phyloP scores from a whole-genome alignment of 2,888 invertebrate genomes.

The Yponomeuta evonymella region DNA sequence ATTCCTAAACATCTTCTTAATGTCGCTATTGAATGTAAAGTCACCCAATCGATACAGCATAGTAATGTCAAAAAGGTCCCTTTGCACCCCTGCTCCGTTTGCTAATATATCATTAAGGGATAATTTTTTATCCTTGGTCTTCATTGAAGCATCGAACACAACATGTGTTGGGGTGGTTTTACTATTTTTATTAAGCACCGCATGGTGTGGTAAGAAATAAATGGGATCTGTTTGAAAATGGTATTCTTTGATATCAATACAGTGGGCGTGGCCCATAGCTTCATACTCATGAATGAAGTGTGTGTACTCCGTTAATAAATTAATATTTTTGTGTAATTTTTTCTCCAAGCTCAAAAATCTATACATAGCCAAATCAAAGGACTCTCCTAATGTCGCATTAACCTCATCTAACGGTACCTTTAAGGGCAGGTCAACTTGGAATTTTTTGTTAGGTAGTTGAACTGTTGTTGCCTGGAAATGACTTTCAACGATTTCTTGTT shows the following conservation, averaged over 20 bases:
- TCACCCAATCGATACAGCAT: slow-evolving; percentile 6
- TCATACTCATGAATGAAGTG: slow-evolving; percentile 11
- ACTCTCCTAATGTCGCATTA: too few relatives aligned
- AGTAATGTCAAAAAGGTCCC: slow-evolving; percentile 13
- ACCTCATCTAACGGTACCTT: too few relatives aligned
- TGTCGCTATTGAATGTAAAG: neutral
- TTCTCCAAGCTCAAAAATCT: slow-evolving; percentile 8
- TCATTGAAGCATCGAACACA: slow-evolving; percentile 11
- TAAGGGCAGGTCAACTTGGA: too few relatives aligned
- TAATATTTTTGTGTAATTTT: slow-evolving; percentile 7
- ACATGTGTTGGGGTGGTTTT: slow-evolving; percentile 1
- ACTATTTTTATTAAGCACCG: slow-evolving; percentile 11
- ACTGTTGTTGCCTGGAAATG: too few relatives aligned
- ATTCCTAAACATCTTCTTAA: slow-evolving; percentile 8
- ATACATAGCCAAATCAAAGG: too few relatives aligned
- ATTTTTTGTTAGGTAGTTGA: too few relatives aligned
- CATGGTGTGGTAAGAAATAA: slow-evolving; percentile 13
- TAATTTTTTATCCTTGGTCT: neutral
- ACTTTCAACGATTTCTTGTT: too few relatives aligned
- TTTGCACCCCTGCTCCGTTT: slow-evolving; percentile 6
- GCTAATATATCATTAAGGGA: slow-evolving; percentile 4
- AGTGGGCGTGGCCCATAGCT: slow-evolving; percentile 8
- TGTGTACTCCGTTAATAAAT: slow-evolving; percentile 12
- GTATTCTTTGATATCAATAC: neutral
- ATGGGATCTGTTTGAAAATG: slow-evolving; percentile 5